phyloP scores from a whole-genome alignment of 2,113 vertebrate species.

The Australoheros scitulus region DNA sequence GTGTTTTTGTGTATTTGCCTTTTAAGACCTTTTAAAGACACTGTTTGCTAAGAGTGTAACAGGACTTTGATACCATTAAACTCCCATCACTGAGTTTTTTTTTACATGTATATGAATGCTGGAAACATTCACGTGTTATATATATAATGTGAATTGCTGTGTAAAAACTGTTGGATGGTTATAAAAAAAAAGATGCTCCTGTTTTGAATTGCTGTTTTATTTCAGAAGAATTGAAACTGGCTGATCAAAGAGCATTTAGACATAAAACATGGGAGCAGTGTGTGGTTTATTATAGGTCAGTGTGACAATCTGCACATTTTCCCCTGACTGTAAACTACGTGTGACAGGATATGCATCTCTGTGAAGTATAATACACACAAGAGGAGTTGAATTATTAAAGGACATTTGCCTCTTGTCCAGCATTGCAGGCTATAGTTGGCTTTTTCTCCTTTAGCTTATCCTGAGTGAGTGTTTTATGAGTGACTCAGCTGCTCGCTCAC shows the following conservation, averaged over 20 bases:
- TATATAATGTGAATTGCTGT: accelerated
- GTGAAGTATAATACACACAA: constrained; percentile 1
- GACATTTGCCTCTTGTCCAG: background rate
- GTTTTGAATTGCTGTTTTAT: background rate
- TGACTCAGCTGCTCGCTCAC: background rate
- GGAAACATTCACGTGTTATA: background rate
- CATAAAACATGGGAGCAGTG: background rate
- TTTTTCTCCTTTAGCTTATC: background rate
- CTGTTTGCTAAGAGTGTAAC: constrained; percentile 2
- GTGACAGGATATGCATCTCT: constrained; percentile 6
- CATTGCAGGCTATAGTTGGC: background rate
- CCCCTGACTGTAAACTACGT: background rate
- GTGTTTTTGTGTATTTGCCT: background rate
- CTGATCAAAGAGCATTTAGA: background rate
- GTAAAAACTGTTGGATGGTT: background rate
- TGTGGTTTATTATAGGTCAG: background rate
- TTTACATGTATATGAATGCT: background rate
- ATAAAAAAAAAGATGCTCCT: background rate
- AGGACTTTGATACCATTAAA: constrained; percentile 56
- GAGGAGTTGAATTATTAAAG: constrained; percentile 31
- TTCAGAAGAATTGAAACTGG: background rate
- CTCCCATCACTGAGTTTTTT: background rate
- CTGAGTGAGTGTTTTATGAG: background rate
- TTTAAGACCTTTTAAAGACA: constrained; percentile 23
- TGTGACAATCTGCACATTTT: background rate